phyloP scores from a whole-genome alignment of 2,113 vertebrate genomes.

The Bubo bubo region DNA sequence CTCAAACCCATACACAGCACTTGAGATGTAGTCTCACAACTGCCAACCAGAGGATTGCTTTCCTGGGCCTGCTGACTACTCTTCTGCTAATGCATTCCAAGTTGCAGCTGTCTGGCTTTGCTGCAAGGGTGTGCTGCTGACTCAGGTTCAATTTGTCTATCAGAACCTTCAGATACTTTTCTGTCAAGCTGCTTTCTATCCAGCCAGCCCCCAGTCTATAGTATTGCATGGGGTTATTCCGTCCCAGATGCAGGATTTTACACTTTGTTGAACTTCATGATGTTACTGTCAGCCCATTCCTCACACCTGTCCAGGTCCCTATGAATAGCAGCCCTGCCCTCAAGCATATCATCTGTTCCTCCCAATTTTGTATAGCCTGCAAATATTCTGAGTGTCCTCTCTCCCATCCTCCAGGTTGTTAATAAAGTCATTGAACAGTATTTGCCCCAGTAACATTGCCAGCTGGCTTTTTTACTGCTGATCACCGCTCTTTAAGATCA shows the following conservation, averaged over 20 bases:
- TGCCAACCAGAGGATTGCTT: not conserved
- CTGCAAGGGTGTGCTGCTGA: not conserved
- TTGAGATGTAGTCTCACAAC: not conserved
- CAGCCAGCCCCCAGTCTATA: not conserved
- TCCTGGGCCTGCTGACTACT: not conserved
- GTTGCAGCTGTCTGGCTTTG: not conserved
- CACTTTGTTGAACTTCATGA: not conserved
- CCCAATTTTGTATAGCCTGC: not conserved
- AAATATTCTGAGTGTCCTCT: not conserved
- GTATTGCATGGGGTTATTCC: not conserved
- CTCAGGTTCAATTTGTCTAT: not conserved
- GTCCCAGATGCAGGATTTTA: constrained; percentile 20
- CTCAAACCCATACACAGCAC: not conserved
- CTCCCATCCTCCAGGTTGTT: not conserved
- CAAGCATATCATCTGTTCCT: not conserved
- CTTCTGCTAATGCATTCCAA: not conserved
- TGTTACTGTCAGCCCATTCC: constrained; percentile 15
- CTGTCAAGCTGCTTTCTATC: not conserved
- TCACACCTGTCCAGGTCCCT: constrained; percentile 11
- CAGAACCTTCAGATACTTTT: not conserved
- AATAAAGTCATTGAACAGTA: not conserved
- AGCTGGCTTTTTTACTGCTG: not conserved
- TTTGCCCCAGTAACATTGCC: not conserved
- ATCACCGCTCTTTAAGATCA: not conserved
- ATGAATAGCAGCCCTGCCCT: constrained; percentile 13